A percentile compares a stretch with the other conserved stretches of the same genome.
These are phyloP conservation scores for Capitulum mitella DNA, from an alignment of 2,888 invertebrate species.

Conservation along the genomic window DNA sequence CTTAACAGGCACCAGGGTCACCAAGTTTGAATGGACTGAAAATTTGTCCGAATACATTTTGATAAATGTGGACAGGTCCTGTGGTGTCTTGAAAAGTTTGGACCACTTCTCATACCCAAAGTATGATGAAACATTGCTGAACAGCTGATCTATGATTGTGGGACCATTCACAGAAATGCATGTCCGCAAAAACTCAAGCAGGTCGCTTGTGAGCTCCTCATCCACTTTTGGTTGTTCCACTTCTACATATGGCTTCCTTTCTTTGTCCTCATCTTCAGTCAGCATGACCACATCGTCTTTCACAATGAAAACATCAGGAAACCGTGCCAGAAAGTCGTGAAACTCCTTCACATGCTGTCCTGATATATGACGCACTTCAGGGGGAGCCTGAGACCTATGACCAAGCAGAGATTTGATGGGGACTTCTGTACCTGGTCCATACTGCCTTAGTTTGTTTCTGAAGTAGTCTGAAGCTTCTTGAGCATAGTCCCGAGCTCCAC, in stretches of 20 bases:
- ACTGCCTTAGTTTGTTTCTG: slow-evolving; percentile 86
- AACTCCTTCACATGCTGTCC: slow-evolving; percentile 91
- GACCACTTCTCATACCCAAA: slow-evolving; percentile 59
- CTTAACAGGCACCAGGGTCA: slow-evolving; percentile 52
- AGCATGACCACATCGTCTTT: slow-evolving; percentile 76
- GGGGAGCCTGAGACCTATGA: slow-evolving; percentile 90
- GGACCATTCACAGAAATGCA: slow-evolving; percentile 60
- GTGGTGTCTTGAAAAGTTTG: slow-evolving; percentile 72
- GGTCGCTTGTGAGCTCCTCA: slow-evolving; percentile 64
- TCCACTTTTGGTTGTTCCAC: slow-evolving; percentile 71
- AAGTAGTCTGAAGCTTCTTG: slow-evolving; percentile 97
- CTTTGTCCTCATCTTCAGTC: slow-evolving; percentile 48
- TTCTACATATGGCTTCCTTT: slow-evolving; percentile 47
- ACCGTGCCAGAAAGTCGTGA: slow-evolving; percentile 75
- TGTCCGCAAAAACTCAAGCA: slow-evolving; percentile 72
- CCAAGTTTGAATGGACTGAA: slow-evolving; percentile 85
- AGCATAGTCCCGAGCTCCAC: slow-evolving; percentile 71
- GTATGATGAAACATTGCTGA: slow-evolving; percentile 63
- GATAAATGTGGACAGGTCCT: slow-evolving; percentile 80
- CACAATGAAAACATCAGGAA: slow-evolving; percentile 74
- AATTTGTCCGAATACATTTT: slow-evolving; percentile 91
- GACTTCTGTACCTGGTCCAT: slow-evolving; percentile 91
- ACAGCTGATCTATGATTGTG: slow-evolving; percentile 76
- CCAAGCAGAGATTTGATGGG: slow-evolving; percentile 94
- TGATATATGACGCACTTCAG: slow-evolving; percentile 93